Conservation (phyloP, 1,140 invertebrate species). For the Pinna nobilis region DNA sequence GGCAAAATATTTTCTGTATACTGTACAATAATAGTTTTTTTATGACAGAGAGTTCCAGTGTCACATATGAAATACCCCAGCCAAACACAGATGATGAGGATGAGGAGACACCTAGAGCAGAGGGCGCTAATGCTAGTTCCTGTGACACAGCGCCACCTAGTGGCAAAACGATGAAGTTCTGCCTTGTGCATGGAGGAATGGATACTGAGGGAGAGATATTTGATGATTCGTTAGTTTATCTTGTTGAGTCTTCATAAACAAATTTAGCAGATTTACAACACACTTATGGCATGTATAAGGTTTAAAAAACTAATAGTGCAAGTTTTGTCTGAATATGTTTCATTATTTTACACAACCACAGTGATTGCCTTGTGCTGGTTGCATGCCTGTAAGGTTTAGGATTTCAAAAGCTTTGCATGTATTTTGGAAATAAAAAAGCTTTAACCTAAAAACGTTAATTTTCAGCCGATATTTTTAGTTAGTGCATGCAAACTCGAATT, state of each 20-base stretch:
- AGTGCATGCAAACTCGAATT: no score
- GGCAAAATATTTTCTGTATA: no score
- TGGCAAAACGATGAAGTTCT: slow-evolving; percentile 47
- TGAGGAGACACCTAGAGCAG: slow-evolving; percentile 41
- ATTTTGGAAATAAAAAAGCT: slow-evolving; percentile 12
- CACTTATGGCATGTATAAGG: neutral
- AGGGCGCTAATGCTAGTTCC: slow-evolving; percentile 38
- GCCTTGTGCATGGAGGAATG: slow-evolving; percentile 72
- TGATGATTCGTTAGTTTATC: slow-evolving; percentile 69
- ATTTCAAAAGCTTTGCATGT: neutral
- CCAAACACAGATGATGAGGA: slow-evolving; percentile 19
- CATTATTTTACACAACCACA: neutral
- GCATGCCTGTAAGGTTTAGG: neutral
- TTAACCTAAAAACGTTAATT: no score
- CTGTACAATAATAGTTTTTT: no score
- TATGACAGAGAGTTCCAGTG: slow-evolving; percentile 32
- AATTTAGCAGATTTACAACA: neutral
- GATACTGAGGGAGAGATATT: slow-evolving; percentile 74
- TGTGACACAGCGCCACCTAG: neutral
- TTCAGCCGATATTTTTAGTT: no score
- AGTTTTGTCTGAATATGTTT: neutral
- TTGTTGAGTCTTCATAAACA: slow-evolving; percentile 44
- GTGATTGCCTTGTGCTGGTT: no score
- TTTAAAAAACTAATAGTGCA: neutral
- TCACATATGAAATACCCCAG: slow-evolving; percentile 18